These are phyloP conservation scores for Tethea ocularis DNA, from an alignment of 2,888 invertebrate genomes.

Conservation along the genomic window DNA sequence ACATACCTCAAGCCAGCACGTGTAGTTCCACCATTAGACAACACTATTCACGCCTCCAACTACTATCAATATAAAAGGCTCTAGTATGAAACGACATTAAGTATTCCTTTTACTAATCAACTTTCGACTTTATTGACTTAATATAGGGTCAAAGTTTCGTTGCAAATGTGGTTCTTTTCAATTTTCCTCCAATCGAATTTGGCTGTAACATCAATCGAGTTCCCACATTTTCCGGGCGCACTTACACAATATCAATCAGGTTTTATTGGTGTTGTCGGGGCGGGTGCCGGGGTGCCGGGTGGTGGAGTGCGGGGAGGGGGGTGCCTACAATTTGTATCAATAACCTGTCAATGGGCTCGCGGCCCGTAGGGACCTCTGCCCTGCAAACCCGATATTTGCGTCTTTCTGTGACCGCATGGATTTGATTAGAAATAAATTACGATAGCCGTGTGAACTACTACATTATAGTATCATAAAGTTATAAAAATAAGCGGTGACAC, in stretches of 20 bases:
- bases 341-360: slow-evolving; percentile 84
- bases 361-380: slow-evolving; percentile 71
- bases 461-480: background rate
- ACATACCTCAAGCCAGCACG: slow-evolving; percentile 31
- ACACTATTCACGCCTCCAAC: slow-evolving; percentile 78
- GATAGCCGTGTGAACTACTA: slow-evolving; percentile 62
- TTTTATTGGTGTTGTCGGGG: slow-evolving; percentile 83
- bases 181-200: slow-evolving; percentile 83
- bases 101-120: slow-evolving; percentile 23
- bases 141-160: slow-evolving; percentile 48
- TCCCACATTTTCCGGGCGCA: slow-evolving; percentile 83
- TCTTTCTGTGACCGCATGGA: slow-evolving; percentile 66
- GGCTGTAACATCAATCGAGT: slow-evolving; percentile 83
- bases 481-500: background rate
- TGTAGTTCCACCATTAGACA: slow-evolving; percentile 64
- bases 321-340: slow-evolving; percentile 81
- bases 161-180: slow-evolving; percentile 68
- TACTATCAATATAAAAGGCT: slow-evolving; percentile 64
- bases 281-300: slow-evolving; percentile 47
- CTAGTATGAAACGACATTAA: slow-evolving; percentile 49
- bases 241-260: slow-evolving; percentile 84
- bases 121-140: slow-evolving; percentile 43
- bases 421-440: slow-evolving; percentile 75
- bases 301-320: slow-evolving; percentile 46
- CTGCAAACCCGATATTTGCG: slow-evolving; percentile 66